A percentile compares a stretch with the other conserved stretches of the same genome.
Evolutionary conservation across 2,113 vertebrate species (phyloP).

Genomic region (Macrotis lagotis): DNA sequence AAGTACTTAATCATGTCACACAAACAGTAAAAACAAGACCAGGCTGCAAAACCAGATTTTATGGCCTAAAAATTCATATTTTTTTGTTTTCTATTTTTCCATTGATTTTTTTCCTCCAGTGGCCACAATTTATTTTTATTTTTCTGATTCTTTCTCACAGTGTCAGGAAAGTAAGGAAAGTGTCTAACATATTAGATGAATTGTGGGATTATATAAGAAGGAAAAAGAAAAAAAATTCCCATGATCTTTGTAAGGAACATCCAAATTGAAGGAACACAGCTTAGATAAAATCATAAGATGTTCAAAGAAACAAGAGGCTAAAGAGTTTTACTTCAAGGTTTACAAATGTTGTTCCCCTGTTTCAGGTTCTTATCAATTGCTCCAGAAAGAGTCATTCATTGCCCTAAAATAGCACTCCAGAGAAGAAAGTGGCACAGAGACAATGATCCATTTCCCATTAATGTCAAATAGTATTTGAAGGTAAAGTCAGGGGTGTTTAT

Average conservation of each 20-base stretch:
- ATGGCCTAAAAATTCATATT: neutral
- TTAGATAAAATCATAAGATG: neutral
- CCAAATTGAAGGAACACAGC: neutral
- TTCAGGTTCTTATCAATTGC: neutral
- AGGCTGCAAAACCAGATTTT: neutral
- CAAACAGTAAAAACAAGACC: neutral
- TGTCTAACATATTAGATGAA: neutral
- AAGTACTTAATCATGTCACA: neutral
- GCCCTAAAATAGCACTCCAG: neutral
- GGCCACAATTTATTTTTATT: neutral
- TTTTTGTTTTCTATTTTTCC: neutral
- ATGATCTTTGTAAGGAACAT: neutral
- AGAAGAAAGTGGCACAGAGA: neutral
- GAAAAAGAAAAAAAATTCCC: neutral
- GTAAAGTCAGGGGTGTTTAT: neutral
- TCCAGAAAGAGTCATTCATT: neutral
- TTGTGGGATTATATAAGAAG: neutral
- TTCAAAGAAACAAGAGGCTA: constrained; percentile 11
- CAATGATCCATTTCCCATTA: neutral
- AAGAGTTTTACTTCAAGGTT: constrained; percentile 24
- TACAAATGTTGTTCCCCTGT: constrained; percentile 1
- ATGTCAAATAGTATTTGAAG: constrained; percentile 9
- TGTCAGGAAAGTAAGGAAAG: neutral
- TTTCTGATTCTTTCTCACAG: neutral
- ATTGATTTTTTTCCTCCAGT: neutral